A percentile compares a stretch with the other conserved stretches of the same genome.
Evolutionary conservation across 1,140 invertebrate genomes (phyloP).

Genomic region (Drosophila busckii): DNA sequence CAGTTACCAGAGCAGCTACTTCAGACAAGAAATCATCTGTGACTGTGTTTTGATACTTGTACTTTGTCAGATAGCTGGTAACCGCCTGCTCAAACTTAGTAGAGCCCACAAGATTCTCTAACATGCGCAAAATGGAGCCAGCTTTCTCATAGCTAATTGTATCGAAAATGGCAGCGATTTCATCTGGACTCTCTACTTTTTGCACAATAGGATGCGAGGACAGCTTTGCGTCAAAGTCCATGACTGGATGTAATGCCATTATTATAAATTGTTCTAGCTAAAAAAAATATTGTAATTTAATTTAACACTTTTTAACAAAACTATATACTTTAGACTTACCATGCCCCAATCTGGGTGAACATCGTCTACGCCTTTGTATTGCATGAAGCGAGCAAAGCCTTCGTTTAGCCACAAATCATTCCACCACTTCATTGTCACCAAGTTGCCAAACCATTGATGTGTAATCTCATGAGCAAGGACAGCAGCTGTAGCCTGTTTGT

Average conservation of each 20-base stretch:
- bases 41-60: slow-evolving; percentile 86
- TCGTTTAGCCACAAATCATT: slow-evolving; percentile 95
- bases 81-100: slow-evolving; percentile 88
- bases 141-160: slow-evolving; percentile 96
- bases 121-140: slow-evolving; percentile 92
- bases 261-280: slow-evolving; percentile 85
- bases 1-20: slow-evolving; percentile 79
- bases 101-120: slow-evolving; percentile 89
- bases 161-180: slow-evolving; percentile 96
- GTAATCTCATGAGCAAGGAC: slow-evolving; percentile 94
- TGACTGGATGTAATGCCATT: slow-evolving; percentile 85
- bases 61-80: slow-evolving; percentile 86
- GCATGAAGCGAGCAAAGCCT: slow-evolving; percentile 93
- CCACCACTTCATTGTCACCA: slow-evolving; percentile 96
- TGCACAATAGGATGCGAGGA: slow-evolving; percentile 94
- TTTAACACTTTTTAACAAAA: slow-evolving; percentile 9
- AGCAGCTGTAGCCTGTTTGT: slow-evolving; percentile 88
- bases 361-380: slow-evolving; percentile 87
- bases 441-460: slow-evolving; percentile 95
- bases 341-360: slow-evolving; percentile 91
- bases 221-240: slow-evolving; percentile 88
- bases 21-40: slow-evolving; percentile 88
- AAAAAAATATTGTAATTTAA: not conserved
- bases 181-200: slow-evolving; percentile 88
- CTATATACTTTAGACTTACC: slow-evolving; percentile 80